Evolutionary conservation across 2,888 invertebrate species (phyloP), one percentile per base, ranked within the genome.

Genomic region (Actias luna): DNA sequence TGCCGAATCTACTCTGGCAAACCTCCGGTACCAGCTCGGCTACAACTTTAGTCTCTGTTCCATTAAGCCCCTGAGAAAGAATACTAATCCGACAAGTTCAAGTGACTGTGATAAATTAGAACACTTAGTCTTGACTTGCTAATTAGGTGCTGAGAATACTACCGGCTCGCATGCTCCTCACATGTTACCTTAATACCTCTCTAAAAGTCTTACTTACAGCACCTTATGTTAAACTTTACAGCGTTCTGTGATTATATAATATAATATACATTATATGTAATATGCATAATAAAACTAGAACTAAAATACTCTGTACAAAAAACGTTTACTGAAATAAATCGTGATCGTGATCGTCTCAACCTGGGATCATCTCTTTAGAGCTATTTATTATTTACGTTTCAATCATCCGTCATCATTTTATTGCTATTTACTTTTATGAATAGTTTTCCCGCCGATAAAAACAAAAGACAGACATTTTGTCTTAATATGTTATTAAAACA

Each of bases 1-100:
- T 90, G 90, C 83, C 87, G 84, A 87, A 88, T 87, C 88, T 76
- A 72, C 84, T 78, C 29, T 8, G 55, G 55, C 29, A 55, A 80
- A 78, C 79, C 79, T 79, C 77, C 77, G 57, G 55, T 55, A 64
- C 60, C 63, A 60, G 65, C 58, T 60, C 62, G 61, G 64, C 65
- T 69, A 64, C 62, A 22, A 31, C 59, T 59, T 46, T 63, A 64
- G 55, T 62, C 63, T 58, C 59, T 58, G 64, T 61, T 55, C 29
- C 16, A 55, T 29, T 55, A 55, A 55, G 12, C 63, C 59, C 50
- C 22, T n/a, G 39, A 59, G 59, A 61, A 61, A 61, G 61, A 29
- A 36, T 59, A 29, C 55, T 55, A 55, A 55, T 29, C 55, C n/a
- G 55, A 29, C n/a, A 55, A 55, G 55, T 29, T 55, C 8, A 55